Evolutionary conservation across 2,888 invertebrate species (phyloP).

Genomic region (Perithous albicinctus): DNA sequence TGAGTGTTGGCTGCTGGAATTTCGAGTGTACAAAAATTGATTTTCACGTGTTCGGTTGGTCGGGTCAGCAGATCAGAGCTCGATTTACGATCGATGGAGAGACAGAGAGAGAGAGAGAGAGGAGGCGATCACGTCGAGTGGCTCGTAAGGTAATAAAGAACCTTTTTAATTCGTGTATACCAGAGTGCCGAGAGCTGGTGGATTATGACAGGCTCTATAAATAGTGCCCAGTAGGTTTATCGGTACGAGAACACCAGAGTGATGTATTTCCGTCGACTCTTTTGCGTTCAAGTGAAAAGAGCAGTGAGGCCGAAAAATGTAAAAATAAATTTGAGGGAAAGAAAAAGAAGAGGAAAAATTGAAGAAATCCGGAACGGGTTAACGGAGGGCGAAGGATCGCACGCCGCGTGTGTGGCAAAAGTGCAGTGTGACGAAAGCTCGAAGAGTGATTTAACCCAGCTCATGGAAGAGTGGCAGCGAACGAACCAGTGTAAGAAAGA

Average conservation of each 20-base stretch:
- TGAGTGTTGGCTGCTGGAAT: constrained; percentile 29
- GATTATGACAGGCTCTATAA: constrained; percentile 54
- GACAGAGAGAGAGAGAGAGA: too few relatives aligned
- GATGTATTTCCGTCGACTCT: constrained; percentile 50
- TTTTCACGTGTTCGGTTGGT: constrained; percentile 35
- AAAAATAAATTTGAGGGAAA: constrained; percentile 24
- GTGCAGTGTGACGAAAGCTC: constrained; percentile 52
- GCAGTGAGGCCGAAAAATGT: neutral
- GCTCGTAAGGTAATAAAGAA: constrained; percentile 50
- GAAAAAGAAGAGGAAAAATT: constrained; percentile 1
- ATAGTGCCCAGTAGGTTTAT: constrained; percentile 48
- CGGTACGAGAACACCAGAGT: constrained; percentile 38
- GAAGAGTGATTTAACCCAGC: constrained; percentile 38
- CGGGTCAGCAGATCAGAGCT: constrained; percentile 33
- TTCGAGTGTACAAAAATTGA: constrained; percentile 45
- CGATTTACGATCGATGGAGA: constrained; percentile 65
- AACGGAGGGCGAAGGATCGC: constrained; percentile 9
- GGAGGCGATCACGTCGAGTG: constrained; percentile 59
- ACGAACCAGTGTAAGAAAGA: constrained; percentile 38
- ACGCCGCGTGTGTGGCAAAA: neutral
- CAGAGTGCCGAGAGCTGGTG: constrained; percentile 12
- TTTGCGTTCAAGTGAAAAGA: constrained; percentile 21
- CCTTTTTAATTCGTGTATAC: constrained; percentile 38
- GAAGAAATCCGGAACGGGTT: constrained; percentile 12
- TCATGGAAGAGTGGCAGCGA: constrained; percentile 17